A percentile compares a stretch with the other conserved stretches of the same genome.
Evolutionary conservation across 92 coral and sea anemone genomes (phyloP).

Genomic region (Chrysogorgia sp.): DNA sequence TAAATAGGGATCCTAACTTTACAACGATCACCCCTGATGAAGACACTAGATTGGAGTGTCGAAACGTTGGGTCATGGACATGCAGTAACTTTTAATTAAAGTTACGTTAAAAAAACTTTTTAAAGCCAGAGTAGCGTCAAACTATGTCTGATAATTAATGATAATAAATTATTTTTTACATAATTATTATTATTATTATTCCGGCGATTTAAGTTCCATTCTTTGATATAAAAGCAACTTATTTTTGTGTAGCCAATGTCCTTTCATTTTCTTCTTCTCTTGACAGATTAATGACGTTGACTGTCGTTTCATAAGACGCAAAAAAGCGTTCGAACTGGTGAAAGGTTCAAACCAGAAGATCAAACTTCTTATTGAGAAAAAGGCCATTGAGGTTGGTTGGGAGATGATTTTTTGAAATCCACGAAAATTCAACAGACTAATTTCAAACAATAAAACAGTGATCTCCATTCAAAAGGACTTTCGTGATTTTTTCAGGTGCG

Average conservation of each 20-base stretch:
- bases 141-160: too few relatives aligned
- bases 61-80: too few relatives aligned
- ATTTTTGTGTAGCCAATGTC: too few relatives aligned
- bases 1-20: too few relatives aligned
- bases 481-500: conserved; percentile 18
- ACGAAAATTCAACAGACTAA: neutral
- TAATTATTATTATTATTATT: neutral
- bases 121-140: too few relatives aligned
- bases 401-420: neutral
- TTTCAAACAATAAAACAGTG: neutral
- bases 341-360: conserved; percentile 78
- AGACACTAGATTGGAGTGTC: too few relatives aligned
- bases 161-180: too few relatives aligned
- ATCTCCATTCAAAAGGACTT: too few relatives aligned
- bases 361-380: conserved; percentile 73
- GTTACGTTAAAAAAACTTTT: too few relatives aligned
- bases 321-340: conserved; percentile 67
- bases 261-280: neutral
- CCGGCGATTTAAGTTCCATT: neutral
- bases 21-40: too few relatives aligned
- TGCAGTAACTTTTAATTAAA: too few relatives aligned
- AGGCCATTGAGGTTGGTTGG: conserved; percentile 73
- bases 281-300: conserved; percentile 26
- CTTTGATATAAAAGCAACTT: neutral
- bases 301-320: conserved; percentile 35